phyloP scores from a whole-genome alignment of 2,888 invertebrate genomes.

The Tachina grossa region DNA sequence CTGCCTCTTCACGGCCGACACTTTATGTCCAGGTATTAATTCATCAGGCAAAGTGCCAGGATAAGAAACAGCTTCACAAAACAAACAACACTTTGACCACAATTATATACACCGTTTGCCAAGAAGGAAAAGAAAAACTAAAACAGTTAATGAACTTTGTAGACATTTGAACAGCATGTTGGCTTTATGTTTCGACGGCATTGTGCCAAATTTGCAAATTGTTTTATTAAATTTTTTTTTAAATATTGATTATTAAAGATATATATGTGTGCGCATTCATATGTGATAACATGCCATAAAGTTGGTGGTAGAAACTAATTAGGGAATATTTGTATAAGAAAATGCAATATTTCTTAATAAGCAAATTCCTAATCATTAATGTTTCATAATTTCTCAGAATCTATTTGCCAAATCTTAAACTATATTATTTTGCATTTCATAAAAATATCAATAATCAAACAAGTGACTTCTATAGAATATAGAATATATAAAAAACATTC shows the following conservation, averaged over 20 bases:
- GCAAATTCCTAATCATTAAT: no score
- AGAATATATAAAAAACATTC: no score
- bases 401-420: no score
- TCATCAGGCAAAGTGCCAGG: conserved; percentile 53
- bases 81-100: conserved; percentile 11
- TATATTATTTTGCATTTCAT: no score
- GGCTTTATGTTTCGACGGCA: not conserved
- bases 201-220: conserved; percentile 17
- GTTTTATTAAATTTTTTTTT: not conserved
- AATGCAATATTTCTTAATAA: not conserved
- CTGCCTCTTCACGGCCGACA: conserved; percentile 13
- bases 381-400: no score
- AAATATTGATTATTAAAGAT: conserved; percentile 6
- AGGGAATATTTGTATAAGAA: not conserved
- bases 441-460: no score
- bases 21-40: conserved; percentile 43
- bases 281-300: no score
- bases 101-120: not conserved
- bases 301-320: not conserved
- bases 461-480: no score
- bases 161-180: conserved; percentile 7
- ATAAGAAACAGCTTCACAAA: not conserved
- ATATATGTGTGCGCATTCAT: no score
- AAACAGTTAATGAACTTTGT: conserved; percentile 1
- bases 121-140: not conserved